A percentile compares a stretch with the other conserved stretches of the same genome.
phyloP scores from a whole-genome alignment of 1,140 invertebrate species.

The Drosophila serrata region DNA sequence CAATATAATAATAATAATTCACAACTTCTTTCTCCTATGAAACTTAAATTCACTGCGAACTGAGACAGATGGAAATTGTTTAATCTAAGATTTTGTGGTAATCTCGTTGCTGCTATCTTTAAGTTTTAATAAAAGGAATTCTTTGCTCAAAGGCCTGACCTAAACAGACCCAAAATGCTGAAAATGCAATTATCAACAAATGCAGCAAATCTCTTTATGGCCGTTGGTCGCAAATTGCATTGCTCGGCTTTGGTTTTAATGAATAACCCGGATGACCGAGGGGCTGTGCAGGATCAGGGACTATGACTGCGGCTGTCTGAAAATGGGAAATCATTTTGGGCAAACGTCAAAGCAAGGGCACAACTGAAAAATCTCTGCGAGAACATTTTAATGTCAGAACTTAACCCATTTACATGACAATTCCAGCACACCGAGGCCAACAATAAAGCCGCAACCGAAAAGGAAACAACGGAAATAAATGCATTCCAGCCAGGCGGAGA shows the following conservation, averaged over 20 bases:
- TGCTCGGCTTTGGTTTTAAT: constrained; percentile 49
- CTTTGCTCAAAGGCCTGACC: constrained; percentile 17
- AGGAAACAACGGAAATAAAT: constrained; percentile 42
- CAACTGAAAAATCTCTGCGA: constrained; percentile 54
- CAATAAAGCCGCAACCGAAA: constrained; percentile 49
- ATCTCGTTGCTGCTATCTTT: neutral
- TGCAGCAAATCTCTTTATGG: constrained; percentile 43
- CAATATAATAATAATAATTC: too few relatives aligned
- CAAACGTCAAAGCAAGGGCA: constrained; percentile 43
- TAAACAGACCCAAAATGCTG: constrained; percentile 5
- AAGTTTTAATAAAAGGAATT: constrained; percentile 22
- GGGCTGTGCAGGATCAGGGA: constrained; percentile 14
- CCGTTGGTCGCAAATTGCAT: constrained; percentile 28
- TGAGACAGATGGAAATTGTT: neutral
- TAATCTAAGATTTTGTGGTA: constrained; percentile 1
- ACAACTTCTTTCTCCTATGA: too few relatives aligned
- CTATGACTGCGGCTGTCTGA: constrained; percentile 8
- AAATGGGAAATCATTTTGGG: constrained; percentile 45
- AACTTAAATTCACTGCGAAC: neutral
- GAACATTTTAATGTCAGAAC: constrained; percentile 76
- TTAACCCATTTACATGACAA: constrained; percentile 82
- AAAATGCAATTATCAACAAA: constrained; percentile 54
- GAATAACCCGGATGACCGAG: constrained; percentile 19
- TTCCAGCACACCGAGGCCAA: constrained; percentile 44
- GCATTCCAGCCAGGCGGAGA: constrained; percentile 35